Base-by-base conservation (phyloP, 23 tunicate species). In the Halocynthia roretzi region DNA sequence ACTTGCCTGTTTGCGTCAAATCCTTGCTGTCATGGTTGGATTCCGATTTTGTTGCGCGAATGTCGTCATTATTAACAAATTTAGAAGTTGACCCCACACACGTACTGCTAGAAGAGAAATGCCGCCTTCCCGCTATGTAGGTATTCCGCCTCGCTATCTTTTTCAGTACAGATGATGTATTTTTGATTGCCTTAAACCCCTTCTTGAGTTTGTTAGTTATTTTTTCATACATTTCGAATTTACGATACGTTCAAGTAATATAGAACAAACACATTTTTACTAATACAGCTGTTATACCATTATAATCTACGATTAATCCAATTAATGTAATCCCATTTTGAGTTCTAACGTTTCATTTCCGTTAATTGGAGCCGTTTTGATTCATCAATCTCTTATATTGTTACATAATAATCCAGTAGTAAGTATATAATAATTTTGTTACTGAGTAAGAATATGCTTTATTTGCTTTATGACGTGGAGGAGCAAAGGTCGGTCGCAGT, bases 141-240 rank as follows among this genome's bases (percentile, higher is more conserved):
- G 63, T 58, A n/a, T 14, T 14, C 63, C 17, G n/a, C n/a, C 15
- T 58, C 51, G 78, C 55, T 18, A 21, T 54, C 63, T 53, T 74
- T 64, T 80, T 80, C 60, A 81, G 12, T n/a, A 73, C 76, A 8
- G 71, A 72, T 5, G 85, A 80, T 11, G 85, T 57, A 22, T 75
- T 52, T 76, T 61, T 64, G 54, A 81, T 68, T 62, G 40, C 40
- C 52, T 86, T 73, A 57, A 66, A 80, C 54, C 92, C 76, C 56
- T 70, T 81, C 74, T 68, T 75, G 5, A 86, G 75, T 56, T 78
- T 84, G 17, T 60, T 75, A 57, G 84, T 74, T 20, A 86, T 18
- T 76, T 86, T 86, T 14, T 71, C 82, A 75, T 86, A 86, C 92
- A 86, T 86, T 53, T 40, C 61, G 75, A 58, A 11, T 6, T 60